phyloP scores from a whole-genome alignment of 2,888 invertebrate genomes.

The Ormyrus thymus region DNA sequence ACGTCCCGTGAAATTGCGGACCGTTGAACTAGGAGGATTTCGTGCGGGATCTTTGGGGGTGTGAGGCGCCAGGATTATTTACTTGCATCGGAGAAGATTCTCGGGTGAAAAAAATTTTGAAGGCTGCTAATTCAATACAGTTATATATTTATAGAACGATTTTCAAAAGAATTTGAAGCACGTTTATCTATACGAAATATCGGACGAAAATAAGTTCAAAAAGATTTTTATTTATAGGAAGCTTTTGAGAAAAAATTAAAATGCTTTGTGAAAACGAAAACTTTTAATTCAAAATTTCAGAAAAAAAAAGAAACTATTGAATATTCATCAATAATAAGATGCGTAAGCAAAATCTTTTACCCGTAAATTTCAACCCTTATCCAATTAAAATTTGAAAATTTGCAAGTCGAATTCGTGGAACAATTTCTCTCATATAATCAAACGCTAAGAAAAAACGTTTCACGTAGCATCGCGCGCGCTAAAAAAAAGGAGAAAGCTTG shows the following conservation, averaged over 20 bases:
- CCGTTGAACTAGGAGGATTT: not conserved
- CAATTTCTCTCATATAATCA: slow-evolving; percentile 35
- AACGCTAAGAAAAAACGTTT: slow-evolving; percentile 27
- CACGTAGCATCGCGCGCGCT: slow-evolving; percentile 1
- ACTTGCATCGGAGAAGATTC: not conserved
- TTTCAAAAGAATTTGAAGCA: too few relatives aligned
- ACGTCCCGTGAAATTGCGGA: not conserved
- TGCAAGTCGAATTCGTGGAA: slow-evolving; percentile 11
- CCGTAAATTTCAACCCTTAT: not conserved
- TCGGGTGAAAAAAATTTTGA: too few relatives aligned
- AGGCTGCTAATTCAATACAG: too few relatives aligned
- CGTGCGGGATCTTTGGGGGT: not conserved
- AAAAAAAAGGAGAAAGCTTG: slow-evolving; percentile 25
- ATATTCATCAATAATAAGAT: slow-evolving; percentile 6
- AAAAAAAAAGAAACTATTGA: too few relatives aligned
- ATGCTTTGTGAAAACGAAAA: not conserved
- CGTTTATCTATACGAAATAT: too few relatives aligned
- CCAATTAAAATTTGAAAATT: slow-evolving; percentile 40
- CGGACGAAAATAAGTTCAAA: not conserved
- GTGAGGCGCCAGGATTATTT: not conserved
- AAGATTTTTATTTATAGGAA: not conserved
- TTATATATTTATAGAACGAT: not conserved
- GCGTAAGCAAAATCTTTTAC: not conserved
- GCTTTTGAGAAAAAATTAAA: not conserved
- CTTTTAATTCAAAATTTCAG: too few relatives aligned